These are phyloP conservation scores for Epinotia bilunana DNA, from an alignment of 2,888 invertebrate species.

Conservation along the genomic window DNA sequence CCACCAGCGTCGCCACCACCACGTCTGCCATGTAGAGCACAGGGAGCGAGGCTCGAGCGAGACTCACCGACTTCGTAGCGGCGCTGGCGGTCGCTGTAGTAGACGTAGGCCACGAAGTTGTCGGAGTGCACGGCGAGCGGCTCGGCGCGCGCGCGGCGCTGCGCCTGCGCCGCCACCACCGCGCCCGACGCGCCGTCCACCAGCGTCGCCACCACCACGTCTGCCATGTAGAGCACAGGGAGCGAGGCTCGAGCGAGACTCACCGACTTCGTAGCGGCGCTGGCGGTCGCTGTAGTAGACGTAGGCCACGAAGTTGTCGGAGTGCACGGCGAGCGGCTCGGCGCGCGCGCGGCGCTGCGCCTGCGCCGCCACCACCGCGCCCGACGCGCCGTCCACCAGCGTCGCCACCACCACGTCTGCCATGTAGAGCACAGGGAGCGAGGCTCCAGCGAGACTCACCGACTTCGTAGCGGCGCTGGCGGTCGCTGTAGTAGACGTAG, in stretches of 20 bases:
- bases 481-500: constrained; percentile 97
- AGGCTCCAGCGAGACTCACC: constrained; percentile 69
- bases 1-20: constrained; percentile 93
- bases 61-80: constrained; percentile 91
- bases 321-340: constrained; percentile 93
- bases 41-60: too few relatives aligned
- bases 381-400: constrained; percentile 96
- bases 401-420: constrained; percentile 93
- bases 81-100: constrained; percentile 96
- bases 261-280: constrained; percentile 94
- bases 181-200: constrained; percentile 96
- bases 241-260: constrained; percentile 27
- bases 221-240: too few relatives aligned
- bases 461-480: constrained; percentile 95
- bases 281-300: constrained; percentile 97
- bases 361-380: constrained; percentile 92
- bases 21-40: constrained; percentile 83
- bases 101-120: constrained; percentile 97
- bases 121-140: constrained; percentile 95
- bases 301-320: constrained; percentile 98
- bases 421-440: too few relatives aligned
- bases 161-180: constrained; percentile 92
- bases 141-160: constrained; percentile 93
- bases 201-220: constrained; percentile 93
- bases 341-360: constrained; percentile 93